Base-by-base conservation (phyloP, 2,888 invertebrate species). In the Dyspetes luteomarginatus region DNA sequence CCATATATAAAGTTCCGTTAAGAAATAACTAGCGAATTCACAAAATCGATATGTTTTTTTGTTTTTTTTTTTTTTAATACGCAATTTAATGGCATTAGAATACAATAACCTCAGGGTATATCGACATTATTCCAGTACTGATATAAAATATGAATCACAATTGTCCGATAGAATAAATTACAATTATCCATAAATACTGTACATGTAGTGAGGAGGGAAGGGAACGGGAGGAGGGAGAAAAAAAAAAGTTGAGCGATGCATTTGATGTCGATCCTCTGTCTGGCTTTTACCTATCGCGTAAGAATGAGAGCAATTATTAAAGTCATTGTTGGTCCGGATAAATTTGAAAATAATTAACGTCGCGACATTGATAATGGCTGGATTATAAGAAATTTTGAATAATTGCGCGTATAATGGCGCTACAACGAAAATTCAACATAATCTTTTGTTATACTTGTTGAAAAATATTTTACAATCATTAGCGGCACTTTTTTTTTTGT, bases 21-120 rank as follows among this genome's bases (percentile, higher is more conserved):
- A n/a, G n/a, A n/a, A n/a, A n/a, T n/a, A n/a, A n/a, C n/a, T n/a
- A n/a, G n/a, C n/a, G n/a, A n/a, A n/a, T n/a, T n/a, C n/a, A n/a
- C n/a, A n/a, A n/a, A n/a, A n/a, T n/a, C n/a, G n/a, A n/a, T n/a
- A n/a, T n/a, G n/a, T n/a, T n/a, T n/a, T n/a, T n/a, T n/a, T n/a
- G n/a, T n/a, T n/a, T n/a, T n/a, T n/a, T n/a, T n/a, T n/a, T 71
- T 41, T 78, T 81, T 76, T 68, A 81, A 68, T 73, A 68, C 60
- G 71, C 71, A 73, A 62, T 68, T 73, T 55, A 58, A 62, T 73
- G 64, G 76, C 81, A 77, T 81, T 81, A 68, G 68, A 73, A 72
- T 76, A 76, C 28, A 71, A 43, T 73, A 73, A 77, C 77, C 81
- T 81, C 81, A 81, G 81, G 81, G 81, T 81, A 73, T 81, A 77